Evolutionary conservation across 1,140 invertebrate genomes (phyloP), one percentile per base, ranked within the genome.

Genomic region (Hesperophylax magnus): DNA sequence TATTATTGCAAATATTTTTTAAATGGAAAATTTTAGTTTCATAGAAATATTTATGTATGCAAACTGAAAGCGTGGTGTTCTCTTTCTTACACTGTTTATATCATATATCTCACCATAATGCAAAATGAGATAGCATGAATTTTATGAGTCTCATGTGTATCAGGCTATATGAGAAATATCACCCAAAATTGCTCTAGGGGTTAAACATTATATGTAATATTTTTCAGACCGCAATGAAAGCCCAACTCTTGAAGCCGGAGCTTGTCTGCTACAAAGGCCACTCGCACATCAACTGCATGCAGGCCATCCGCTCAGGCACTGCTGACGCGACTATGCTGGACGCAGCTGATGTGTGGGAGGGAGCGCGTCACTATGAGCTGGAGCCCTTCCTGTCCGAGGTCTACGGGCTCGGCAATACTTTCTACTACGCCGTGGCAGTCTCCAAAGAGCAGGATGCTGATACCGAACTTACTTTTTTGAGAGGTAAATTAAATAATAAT

Each of bases 351-450:
- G 95, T 98, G 69, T 97, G 99, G 86, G 97, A 96, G 52, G 97
- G 95, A 52, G 98, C 98, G 0, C 87, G 95, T 11, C 91, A 92
- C 18, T 96, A 94, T 84, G 92, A 94, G 15, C 89, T 98, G 2
- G 92, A 98, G 74, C 97, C 97, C 0, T 96, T 98, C 85, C 94
- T 98, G 86, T 93, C 96, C 3, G 97, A 98, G 91, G 93, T 97
- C 6, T 98, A 98, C 86, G 96, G 97, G 86, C 91, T 96, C 53
- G 94, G 94, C 58, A 92, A 94, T 78, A 93, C 95, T 0, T 94
- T 96, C 85, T 99, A 98, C 88, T 99, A 98, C 87, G 97, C 96
- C 0, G 98, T 99, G 1, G 98, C 97, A 14, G 96, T 99, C 0
- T 95, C 96, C 0, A 97, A 97, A 87, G 95, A 97, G 86, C 93